Evolutionary conservation across 2,888 invertebrate genomes (phyloP), one percentile per base, ranked within the genome.

Genomic region (Eupithecia pulchellata): DNA sequence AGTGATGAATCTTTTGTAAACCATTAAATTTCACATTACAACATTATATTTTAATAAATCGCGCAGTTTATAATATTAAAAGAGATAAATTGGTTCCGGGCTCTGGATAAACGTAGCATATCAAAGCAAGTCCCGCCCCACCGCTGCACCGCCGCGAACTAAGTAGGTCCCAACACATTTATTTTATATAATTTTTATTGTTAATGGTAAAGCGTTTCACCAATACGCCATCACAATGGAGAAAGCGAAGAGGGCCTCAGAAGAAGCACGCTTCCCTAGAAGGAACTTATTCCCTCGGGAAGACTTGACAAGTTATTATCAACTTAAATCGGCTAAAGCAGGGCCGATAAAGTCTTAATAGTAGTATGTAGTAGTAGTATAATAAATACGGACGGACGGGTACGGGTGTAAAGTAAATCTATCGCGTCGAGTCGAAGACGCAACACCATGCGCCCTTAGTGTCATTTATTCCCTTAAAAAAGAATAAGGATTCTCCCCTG

Each of bases 51-150:
- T 42, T 42, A 4, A n/a, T n/a, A 42, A n/a, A n/a, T n/a, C 42
- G 30, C 57, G 25, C 30, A 9, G 30, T 34, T 30, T 60, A 58
- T 30, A 58, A 52, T 52, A 29, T 39, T 64, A 52, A 55, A 52
- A 67, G 60, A 58, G 30, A 67, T 61, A 5, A 29, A 68, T 63
- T n/a, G 30, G 34, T 64, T 69, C 27, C 67, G 64, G 69, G 67
- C 60, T 61, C 52, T 34, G 69, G 69, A 69, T 69, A 39, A 55
- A 64, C 57, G 68, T 67, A 67, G 27, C 61, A 71, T 69, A 76
- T 76, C 72, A 76, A 76, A 76, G 74, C 42, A 64, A 34, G 34
- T 47, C 25, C 60, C 30, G 29, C 55, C 20, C 20, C 17, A 60
- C 32, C 58, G 32, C 29, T 1, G 25, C 42, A 58, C 13, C 0